Evolutionary conservation across 2,113 vertebrate genomes (phyloP), one percentile per base, ranked within the genome.

Genomic region (Tragelaphus imberbis): DNA sequence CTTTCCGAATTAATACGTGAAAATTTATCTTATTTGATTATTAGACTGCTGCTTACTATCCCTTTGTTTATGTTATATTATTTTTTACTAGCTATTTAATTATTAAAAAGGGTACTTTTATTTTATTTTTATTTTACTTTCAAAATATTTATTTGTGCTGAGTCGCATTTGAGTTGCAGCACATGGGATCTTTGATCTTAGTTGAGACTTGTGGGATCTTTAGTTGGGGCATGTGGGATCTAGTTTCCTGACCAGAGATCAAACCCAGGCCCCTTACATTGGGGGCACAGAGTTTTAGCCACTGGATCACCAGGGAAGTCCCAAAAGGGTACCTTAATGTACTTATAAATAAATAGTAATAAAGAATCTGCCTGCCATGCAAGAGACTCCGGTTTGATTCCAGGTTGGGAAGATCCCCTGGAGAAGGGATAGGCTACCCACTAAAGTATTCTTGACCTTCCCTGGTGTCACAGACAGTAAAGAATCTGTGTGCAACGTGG

Each of bases 21-120:
- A 61, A 49, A 84, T 88, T 28, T 77, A n/a, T n/a, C 16, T 88
- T 33, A 81, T 55, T 92, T 7, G 63, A 94, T 88, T 81, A 30
- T 75, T 86, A 94, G 68, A 47, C 36, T 47, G 3, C 7, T 90
- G 3, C 3, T 49, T 85, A 55, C 10, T 81, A 86, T 40, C 59
- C 9, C 2, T 36, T 81, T 91, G 19, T 75, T 87, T 51, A 90
- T 56, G 16, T 82, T 82, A 1, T 2, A 16, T 90, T 49, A 68
- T 40, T 84, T 90, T 33, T 82, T 49, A 95, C 44, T 40, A 59
- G 21, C 25, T 17, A 33, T 81, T 51, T 95, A 59, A n/a, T 88
- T 71, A 33, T 88, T 79, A 25, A 77, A 91, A 68, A 95, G 59
- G 2, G 19, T 36, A 71, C 65, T 11, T 36, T 71, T 23, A 71